These are phyloP conservation scores for Marronus borbonicus DNA, from an alignment of 2,888 invertebrate species.

Conservation along the genomic window DNA sequence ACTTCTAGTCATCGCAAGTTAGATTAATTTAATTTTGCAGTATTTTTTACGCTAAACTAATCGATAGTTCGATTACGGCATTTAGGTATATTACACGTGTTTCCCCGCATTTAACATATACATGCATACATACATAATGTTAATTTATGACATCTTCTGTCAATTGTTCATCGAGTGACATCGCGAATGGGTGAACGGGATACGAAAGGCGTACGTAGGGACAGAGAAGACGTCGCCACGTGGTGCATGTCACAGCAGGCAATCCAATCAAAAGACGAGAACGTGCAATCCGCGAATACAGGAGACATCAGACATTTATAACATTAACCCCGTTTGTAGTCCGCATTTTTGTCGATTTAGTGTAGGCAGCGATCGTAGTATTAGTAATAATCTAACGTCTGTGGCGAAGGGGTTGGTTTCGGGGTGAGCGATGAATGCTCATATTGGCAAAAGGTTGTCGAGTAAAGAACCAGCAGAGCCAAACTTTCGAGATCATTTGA, in stretches of 20 bases:
- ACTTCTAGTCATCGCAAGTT: not conserved
- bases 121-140: not conserved
- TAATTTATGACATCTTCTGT: slow-evolving; percentile 28
- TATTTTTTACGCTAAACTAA: not conserved
- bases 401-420: slow-evolving; percentile 2
- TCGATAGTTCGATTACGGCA: not conserved
- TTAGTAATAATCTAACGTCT: not conserved
- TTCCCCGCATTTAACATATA: not conserved
- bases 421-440: slow-evolving; percentile 22
- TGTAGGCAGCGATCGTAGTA: not conserved
- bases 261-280: slow-evolving; percentile 29
- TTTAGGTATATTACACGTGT: not conserved
- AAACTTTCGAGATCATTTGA: slow-evolving; percentile 61
- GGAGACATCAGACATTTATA: slow-evolving; percentile 5
- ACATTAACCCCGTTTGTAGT: slow-evolving; percentile 39
- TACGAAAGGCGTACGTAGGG: not conserved
- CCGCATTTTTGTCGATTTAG: slow-evolving; percentile 19
- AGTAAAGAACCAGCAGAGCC: slow-evolving; percentile 5
- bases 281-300: slow-evolving; percentile 15
- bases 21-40: not conserved
- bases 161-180: slow-evolving; percentile 28
- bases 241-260: slow-evolving; percentile 21
- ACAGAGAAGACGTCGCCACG: slow-evolving; percentile 27
- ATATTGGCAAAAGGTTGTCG: not conserved
- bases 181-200: slow-evolving; percentile 26